Evolutionary conservation across 2,113 vertebrate species (phyloP).

Genomic region (Galeopterus variegatus): DNA sequence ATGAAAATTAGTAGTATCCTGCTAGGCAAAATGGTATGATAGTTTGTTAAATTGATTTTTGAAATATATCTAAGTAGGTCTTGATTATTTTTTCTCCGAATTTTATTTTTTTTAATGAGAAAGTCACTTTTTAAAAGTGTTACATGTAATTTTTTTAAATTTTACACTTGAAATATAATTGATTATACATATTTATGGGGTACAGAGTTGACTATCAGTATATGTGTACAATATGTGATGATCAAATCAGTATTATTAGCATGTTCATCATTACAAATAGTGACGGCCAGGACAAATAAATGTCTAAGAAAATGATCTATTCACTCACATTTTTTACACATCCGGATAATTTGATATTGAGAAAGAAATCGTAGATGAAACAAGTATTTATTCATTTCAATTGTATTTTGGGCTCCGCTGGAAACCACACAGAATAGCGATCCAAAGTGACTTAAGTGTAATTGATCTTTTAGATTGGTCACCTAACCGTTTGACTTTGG

Average conservation of each 20-base stretch:
- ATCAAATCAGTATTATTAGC: too few species aligned
- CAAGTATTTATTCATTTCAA: slow-evolving; percentile 59
- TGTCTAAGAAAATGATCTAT: slow-evolving; percentile 3
- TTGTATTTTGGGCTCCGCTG: background rate
- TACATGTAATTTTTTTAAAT: too few species aligned
- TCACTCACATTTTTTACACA: background rate
- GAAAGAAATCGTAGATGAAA: slow-evolving; percentile 15
- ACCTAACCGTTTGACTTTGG: slow-evolving; percentile 62
- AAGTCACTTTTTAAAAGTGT: too few species aligned
- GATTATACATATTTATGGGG: too few species aligned
- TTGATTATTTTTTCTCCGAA: slow-evolving; percentile 36
- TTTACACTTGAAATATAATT: too few species aligned
- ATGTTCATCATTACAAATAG: too few species aligned
- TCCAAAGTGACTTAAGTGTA: slow-evolving; percentile 35
- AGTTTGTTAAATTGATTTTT: slow-evolving; percentile 36
- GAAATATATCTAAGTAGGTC: background rate
- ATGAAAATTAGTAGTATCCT: slow-evolving; percentile 30
- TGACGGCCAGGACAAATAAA: slow-evolving; percentile 37
- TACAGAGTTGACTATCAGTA: too few species aligned
- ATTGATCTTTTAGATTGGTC: slow-evolving; percentile 55
- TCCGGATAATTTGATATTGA: slow-evolving; percentile 18
- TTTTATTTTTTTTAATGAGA: background rate
- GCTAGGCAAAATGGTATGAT: background rate
- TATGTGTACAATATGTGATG: too few species aligned
- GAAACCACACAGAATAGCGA: slow-evolving; percentile 21